These are phyloP conservation scores for Lithodes maja DNA, from an alignment of 2,888 invertebrate species.

Conservation along the genomic window DNA sequence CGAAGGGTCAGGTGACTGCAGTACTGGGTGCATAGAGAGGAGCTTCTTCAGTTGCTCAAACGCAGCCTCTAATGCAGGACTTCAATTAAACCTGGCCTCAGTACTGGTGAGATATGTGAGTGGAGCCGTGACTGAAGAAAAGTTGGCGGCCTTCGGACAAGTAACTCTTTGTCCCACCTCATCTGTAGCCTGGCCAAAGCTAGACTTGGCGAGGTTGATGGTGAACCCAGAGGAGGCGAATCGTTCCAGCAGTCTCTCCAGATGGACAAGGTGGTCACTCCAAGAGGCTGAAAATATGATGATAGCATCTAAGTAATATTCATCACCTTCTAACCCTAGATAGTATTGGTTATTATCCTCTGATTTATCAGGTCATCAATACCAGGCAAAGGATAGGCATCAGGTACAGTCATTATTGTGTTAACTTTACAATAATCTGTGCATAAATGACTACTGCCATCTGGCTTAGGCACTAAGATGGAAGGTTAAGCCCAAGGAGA, in stretches of 20 bases:
- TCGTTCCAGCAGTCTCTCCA: background rate
- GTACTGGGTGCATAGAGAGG: too few relatives aligned
- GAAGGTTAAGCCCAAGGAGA: background rate
- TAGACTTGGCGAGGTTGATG: background rate
- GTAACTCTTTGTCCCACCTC: too few relatives aligned
- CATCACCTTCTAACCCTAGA: background rate
- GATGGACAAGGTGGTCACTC: background rate
- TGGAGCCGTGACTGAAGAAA: too few relatives aligned
- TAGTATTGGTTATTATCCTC: background rate
- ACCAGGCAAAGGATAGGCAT: background rate
- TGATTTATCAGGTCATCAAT: slow-evolving; percentile 1
- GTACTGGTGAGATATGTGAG: too few relatives aligned
- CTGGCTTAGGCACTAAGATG: background rate
- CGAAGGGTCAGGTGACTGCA: too few relatives aligned
- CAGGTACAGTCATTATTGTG: background rate
- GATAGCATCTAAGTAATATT: background rate
- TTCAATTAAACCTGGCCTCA: too few relatives aligned
- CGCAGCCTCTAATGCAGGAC: too few relatives aligned
- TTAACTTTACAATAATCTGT: slow-evolving; percentile 16
- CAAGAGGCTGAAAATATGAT: slow-evolving; percentile 5
- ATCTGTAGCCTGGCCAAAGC: background rate
- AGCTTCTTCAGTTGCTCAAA: too few relatives aligned
- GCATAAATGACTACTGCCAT: slow-evolving; percentile 10
- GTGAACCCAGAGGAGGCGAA: background rate
- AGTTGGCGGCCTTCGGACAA: too few relatives aligned